A percentile compares a stretch with the other conserved stretches of the same genome.
These are phyloP conservation scores for Delia radicum DNA, from an alignment of 1,140 invertebrate genomes.

Conservation along the genomic window DNA sequence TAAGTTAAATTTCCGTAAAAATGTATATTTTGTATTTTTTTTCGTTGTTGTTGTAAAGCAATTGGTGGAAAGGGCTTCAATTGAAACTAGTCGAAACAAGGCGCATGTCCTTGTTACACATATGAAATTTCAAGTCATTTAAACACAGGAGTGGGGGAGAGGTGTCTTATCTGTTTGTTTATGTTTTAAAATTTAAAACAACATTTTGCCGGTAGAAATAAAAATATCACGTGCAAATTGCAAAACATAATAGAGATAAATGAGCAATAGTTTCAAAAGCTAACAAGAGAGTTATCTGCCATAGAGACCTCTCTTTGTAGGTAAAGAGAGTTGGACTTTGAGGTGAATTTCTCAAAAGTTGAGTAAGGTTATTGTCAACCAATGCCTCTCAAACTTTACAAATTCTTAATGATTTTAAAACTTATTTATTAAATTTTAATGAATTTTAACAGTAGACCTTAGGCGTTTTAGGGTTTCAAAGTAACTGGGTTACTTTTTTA, in stretches of 20 bases:
- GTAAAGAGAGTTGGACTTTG: not conserved
- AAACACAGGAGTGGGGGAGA: not conserved
- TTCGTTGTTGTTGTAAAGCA: not conserved
- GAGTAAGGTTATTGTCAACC: conserved; percentile 4
- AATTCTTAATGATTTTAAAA: not conserved
- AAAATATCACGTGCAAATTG: conserved; percentile 15
- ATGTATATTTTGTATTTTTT: not conserved
- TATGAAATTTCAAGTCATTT: conserved; percentile 10
- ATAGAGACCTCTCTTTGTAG: not conserved
- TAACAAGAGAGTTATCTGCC: not conserved
- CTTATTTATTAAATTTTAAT: not conserved
- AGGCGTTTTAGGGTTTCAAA: conserved; percentile 14
- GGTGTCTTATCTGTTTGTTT: conserved; percentile 25
- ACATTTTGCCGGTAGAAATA: conserved; percentile 10
- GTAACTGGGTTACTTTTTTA: conserved; percentile 16
- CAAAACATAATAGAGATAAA: conserved; percentile 19
- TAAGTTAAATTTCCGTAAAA: conserved; percentile 8
- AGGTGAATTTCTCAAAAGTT: conserved; percentile 9
- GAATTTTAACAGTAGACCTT: not conserved
- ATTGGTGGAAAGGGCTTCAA: not conserved
- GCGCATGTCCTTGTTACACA: conserved; percentile 26
- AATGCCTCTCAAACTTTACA: not conserved
- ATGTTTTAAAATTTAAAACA: conserved; percentile 28
- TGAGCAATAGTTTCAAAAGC: not conserved
- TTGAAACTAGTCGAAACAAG: not conserved